These are phyloP conservation scores for Campoplex capitator DNA, from an alignment of 2,888 invertebrate genomes.

Conservation along the genomic window DNA sequence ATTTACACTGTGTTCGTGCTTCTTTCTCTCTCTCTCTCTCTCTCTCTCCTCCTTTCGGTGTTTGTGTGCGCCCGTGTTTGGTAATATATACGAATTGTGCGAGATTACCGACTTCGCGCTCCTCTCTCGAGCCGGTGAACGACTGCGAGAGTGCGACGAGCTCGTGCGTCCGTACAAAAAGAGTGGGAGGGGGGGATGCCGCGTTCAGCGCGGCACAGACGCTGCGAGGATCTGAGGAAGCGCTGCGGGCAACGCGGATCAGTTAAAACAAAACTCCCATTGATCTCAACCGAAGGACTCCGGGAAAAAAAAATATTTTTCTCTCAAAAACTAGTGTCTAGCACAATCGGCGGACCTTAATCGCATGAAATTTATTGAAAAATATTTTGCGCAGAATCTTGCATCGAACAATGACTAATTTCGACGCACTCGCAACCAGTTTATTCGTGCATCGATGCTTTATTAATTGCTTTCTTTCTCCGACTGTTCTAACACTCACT, in stretches of 20 bases:
- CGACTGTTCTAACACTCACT: too few species aligned
- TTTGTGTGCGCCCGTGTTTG: conserved; percentile 21
- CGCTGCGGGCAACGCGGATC: neutral
- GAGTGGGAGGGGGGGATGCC: neutral
- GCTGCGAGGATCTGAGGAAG: neutral
- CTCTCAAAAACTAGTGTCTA: neutral
- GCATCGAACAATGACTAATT: neutral
- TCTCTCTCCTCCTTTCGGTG: neutral
- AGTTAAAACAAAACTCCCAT: neutral
- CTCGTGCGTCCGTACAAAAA: conserved; percentile 23
- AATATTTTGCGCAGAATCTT: neutral
- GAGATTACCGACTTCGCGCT: conserved; percentile 47
- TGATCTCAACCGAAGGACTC: neutral
- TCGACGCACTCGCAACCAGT: neutral
- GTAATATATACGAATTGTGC: conserved; percentile 52
- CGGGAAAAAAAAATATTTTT: neutral
- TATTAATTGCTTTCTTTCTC: neutral
- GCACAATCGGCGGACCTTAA: neutral
- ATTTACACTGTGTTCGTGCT: conserved; percentile 1
- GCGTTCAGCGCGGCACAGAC: neutral
- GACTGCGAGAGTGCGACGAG: conserved; percentile 53
- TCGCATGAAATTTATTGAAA: neutral
- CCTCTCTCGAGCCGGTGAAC: conserved; percentile 54
- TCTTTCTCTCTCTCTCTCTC: neutral
- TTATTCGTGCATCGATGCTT: neutral